Conservation (phyloP, 2,888 invertebrate species). For the Tetragonisca angustula region DNA sequence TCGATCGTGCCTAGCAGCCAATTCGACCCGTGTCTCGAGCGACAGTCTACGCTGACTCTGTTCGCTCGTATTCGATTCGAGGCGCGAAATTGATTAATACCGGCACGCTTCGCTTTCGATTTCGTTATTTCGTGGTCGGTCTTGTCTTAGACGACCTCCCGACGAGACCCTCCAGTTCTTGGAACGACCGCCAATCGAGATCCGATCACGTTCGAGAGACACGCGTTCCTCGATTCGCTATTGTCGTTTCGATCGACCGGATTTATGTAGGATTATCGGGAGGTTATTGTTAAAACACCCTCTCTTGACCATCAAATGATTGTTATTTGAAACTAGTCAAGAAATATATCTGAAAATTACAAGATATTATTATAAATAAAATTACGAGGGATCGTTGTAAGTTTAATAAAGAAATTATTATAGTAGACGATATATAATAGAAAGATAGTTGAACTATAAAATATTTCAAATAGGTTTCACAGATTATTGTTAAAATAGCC, state of each 20-base stretch:
- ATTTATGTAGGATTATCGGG: not conserved
- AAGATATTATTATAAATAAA: too few species aligned
- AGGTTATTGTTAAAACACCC: too few species aligned
- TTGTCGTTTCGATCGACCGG: constrained; percentile 25
- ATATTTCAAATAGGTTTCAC: too few species aligned
- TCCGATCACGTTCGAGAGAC: not conserved
- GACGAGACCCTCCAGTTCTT: constrained; percentile 18
- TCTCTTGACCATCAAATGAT: too few species aligned
- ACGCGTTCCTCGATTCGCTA: not conserved
- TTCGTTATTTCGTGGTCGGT: constrained; percentile 13
- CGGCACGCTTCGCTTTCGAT: constrained; percentile 43
- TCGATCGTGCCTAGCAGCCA: constrained; percentile 15
- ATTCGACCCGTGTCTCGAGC: constrained; percentile 18
- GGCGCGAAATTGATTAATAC: constrained; percentile 58
- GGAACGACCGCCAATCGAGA: constrained; percentile 5
- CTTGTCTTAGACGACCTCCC: constrained; percentile 6
- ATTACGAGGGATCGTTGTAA: too few species aligned
- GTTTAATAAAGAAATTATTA: too few species aligned
- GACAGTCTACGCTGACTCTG: not conserved
- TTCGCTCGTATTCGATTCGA: not conserved
- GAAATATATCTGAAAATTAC: too few species aligned
- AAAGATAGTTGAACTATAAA: too few species aligned
- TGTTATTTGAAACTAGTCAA: too few species aligned
- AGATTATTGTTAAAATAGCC: too few species aligned
- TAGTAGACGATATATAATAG: too few species aligned